Base-by-base conservation (phyloP, 35 echinoderm and acorn worm genomes). In the Apostichopus japonicus region DNA sequence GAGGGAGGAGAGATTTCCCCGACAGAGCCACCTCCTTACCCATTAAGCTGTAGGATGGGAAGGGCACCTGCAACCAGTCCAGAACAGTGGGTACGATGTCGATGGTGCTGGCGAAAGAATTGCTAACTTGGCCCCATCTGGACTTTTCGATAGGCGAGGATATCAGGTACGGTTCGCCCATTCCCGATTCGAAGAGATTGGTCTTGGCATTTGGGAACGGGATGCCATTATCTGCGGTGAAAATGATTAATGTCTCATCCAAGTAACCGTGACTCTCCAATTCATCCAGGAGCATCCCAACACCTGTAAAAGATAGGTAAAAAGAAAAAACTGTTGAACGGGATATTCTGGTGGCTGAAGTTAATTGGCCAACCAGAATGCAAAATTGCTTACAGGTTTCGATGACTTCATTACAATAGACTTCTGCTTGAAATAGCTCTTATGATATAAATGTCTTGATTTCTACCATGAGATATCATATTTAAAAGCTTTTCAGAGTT, bases 201-300 rank as follows among this genome's bases (percentile, higher is more conserved):
- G 96, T 98, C 91, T 98, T 98, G 21, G 96, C 96, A 79, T 94
- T 92, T 10, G 94, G 96, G 80, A 98, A 98, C 56, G 96, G 96
- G 56, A 98, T 98, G 11, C 96, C 96, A 72, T 98, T 98, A 73
- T 98, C 96, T 8, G 96, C 80, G 5, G 96, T 94, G 65, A 91
- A 98, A 62, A 98, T 95, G 78, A 98, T 92, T 6, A 98, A 86
- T 1, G 96, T 98, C 23, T 98, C 92, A 54, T 98, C 83, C 4
- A 95, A 90, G 79, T 95, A 92, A 53, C 96, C 96, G 8, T 91
- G 77, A n/a, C 54, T 73, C 33, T 98, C 73, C 21, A 98, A 77
- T 58, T 98, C 93, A 88, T 86, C 91, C 79, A 98, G 23, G 14
- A 98, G 72, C 92, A 98, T 92, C 16, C 96, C 94, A 87, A 98